These are phyloP conservation scores for Alcedo quadribrachys DNA, from an alignment of 2,797 vertebrate genomes.

Conservation along the genomic window DNA sequence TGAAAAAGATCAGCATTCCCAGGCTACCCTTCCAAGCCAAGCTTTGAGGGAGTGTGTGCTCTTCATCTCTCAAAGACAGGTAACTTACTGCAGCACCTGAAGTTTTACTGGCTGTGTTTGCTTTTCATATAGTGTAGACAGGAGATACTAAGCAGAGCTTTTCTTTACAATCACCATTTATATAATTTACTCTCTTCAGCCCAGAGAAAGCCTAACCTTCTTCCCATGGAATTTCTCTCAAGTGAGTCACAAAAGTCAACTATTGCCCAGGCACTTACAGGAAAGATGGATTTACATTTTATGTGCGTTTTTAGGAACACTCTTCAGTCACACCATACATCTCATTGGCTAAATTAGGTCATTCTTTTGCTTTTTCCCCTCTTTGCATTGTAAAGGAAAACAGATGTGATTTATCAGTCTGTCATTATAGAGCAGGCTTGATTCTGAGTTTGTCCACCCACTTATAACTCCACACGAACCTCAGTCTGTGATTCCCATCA, in stretches of 20 bases:
- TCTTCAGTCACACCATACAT: conserved; percentile 31
- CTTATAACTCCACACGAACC: not conserved
- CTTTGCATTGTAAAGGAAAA: conserved; percentile 8
- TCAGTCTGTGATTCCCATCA: conserved; percentile 50
- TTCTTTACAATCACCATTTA: not conserved
- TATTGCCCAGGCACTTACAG: conserved; percentile 58
- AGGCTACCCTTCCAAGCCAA: not conserved
- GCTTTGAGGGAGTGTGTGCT: not conserved
- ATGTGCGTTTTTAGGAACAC: conserved; percentile 30
- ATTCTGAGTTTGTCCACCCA: not conserved
- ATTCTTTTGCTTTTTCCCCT: not conserved
- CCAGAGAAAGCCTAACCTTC: conserved; percentile 14
- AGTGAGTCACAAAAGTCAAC: conserved; percentile 51
- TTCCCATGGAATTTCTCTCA: conserved; percentile 46
- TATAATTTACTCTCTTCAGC: conserved; percentile 11
- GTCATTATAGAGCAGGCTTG: conserved; percentile 24
- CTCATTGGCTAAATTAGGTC: conserved; percentile 57
- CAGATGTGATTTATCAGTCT: conserved; percentile 10
- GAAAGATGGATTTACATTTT: conserved; percentile 59
- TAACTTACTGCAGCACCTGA: not conserved
- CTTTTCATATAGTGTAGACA: not conserved
- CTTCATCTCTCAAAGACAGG: not conserved
- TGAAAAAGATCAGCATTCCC: not conserved
- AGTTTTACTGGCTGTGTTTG: not conserved
- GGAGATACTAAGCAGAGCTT: not conserved